phyloP scores from a whole-genome alignment of 2,113 vertebrate species.

The Amblyopsis rosae region DNA sequence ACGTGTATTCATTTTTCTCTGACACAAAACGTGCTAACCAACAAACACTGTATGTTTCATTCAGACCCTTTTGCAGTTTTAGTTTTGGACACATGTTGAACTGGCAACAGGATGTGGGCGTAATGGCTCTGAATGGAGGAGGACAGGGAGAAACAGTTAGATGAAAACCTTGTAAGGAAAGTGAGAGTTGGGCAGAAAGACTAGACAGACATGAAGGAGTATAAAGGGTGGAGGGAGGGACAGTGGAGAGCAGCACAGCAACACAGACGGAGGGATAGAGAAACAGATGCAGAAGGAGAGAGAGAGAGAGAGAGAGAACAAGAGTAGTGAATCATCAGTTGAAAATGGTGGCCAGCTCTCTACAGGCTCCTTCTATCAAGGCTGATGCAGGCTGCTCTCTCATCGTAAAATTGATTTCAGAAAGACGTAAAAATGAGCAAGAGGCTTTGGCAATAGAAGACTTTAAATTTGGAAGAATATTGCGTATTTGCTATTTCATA shows the following conservation, averaged over 20 bases:
- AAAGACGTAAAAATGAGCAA: too few relatives aligned
- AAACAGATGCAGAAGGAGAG: not conserved
- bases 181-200: not conserved
- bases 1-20: too few relatives aligned
- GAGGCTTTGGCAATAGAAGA: too few relatives aligned
- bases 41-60: too few relatives aligned
- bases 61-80: too few relatives aligned
- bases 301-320: not conserved
- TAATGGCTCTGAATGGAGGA: conserved; percentile 27
- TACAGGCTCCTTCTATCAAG: too few relatives aligned
- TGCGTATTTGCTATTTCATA: too few relatives aligned
- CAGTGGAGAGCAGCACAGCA: not conserved
- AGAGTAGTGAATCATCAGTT: not conserved
- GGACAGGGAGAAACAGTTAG: not conserved
- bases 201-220: conserved; percentile 1
- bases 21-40: too few relatives aligned
- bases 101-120: conserved; percentile 23
- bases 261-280: not conserved
- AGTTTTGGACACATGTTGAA: too few relatives aligned
- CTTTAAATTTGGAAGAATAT: too few relatives aligned
- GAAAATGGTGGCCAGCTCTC: not conserved
- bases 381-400: too few relatives aligned
- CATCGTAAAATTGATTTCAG: too few relatives aligned
- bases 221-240: not conserved
- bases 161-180: not conserved